Evolutionary conservation across 2,113 vertebrate genomes (phyloP), one percentile per base, ranked within the genome.

Genomic region (Gobius niger): DNA sequence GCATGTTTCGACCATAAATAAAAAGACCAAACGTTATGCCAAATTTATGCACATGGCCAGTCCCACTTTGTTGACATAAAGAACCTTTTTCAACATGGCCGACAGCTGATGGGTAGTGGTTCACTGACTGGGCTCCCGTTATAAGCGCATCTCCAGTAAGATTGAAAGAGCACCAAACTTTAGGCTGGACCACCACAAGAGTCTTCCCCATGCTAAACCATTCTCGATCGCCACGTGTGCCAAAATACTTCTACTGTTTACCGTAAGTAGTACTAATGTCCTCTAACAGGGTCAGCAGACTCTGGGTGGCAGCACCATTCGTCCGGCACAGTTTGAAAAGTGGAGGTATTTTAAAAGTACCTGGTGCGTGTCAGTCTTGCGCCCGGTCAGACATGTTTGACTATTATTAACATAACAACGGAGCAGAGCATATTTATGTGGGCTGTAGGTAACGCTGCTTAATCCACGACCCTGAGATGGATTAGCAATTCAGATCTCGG

Each of bases 81-180:
- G 47, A 72, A 72, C 75, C 44, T 77, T 76, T 49, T 76, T 73
- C 63, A 72, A 50, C 67, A 66, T 47, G 59, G 41, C 41, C 59
- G 78, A 68, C 18, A 47, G 49, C 34, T 66, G 50, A 15, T 6
- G 66, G 70, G 67, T 67, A 49, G 59, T 59, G 66, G 70, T 73
- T 68, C 64, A 57, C 47, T 63, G 59, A 66, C 56, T 59, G 63
- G 65, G 54, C 44, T 46, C 66, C 16, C 15, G 47, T 59, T 34
- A 40, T 47, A 18, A 54, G 56, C 11, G 44, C 7, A 54, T 44
- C 40, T 40, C 46, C 14, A 54, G 53, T 52, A 14, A 13, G 42
- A 47, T 52, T 73, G 80, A 72, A 84, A 84, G 69, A 85, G 10
- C 65, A 47, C 63, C 61, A 73, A 64, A 7, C 44, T 52, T 68